phyloP scores from a whole-genome alignment of 2,888 invertebrate genomes.

The Drepanosiphum platanoidis region DNA sequence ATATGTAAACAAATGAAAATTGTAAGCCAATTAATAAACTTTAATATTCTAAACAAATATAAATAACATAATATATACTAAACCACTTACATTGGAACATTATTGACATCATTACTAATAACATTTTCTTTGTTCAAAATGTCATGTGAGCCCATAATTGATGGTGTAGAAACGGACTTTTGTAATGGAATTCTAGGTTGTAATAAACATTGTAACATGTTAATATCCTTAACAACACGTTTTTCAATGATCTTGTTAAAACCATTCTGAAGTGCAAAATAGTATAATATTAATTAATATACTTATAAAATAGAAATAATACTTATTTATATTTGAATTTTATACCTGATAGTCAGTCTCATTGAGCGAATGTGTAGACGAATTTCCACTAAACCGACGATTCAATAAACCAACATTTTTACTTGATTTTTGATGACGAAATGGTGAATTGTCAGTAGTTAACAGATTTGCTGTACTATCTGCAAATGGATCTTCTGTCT shows the following conservation, averaged over 20 bases:
- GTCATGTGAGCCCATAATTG: conserved; percentile 79
- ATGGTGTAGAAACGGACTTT: conserved; percentile 90
- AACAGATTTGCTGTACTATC: conserved; percentile 68
- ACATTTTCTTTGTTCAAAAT: conserved; percentile 65
- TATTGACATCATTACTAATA: conserved; percentile 53
- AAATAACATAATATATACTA: background rate
- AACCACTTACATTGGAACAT: conserved; percentile 53
- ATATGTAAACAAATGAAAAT: conserved; percentile 59
- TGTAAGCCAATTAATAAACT: conserved; percentile 16
- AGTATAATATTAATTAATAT: conserved; percentile 38
- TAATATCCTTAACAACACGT: conserved; percentile 69
- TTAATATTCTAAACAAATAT: background rate
- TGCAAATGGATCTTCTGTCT: conserved; percentile 77
- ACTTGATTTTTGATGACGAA: conserved; percentile 66
- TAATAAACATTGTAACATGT: conserved; percentile 67
- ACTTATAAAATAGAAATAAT: too few relatives aligned
- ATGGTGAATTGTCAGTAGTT: conserved; percentile 69
- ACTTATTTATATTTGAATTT: conserved; percentile 64
- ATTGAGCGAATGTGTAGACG: conserved; percentile 83
- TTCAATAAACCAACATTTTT: conserved; percentile 64
- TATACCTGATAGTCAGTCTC: conserved; percentile 85
- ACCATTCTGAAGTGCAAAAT: conserved; percentile 74
- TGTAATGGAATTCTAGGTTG: conserved; percentile 81
- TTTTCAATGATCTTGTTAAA: conserved; percentile 77
- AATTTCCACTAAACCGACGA: conserved; percentile 67